Base-by-base conservation (phyloP, 2,888 invertebrate genomes). In the Scrobipalpa costella region DNA sequence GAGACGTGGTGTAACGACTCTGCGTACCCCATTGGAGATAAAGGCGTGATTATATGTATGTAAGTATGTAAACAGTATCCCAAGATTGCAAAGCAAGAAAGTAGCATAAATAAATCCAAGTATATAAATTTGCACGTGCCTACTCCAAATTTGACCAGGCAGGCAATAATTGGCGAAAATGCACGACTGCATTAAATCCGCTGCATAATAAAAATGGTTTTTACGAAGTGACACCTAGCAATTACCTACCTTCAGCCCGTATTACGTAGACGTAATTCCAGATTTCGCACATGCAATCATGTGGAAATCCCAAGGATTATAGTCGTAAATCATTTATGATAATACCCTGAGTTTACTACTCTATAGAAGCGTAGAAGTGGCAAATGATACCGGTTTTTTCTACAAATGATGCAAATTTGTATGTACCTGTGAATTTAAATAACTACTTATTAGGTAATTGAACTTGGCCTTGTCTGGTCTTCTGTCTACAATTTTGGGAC, bases 241-340 rank as follows among this genome's bases (percentile, higher is more conserved):
- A 21, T 17, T 62, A 44, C 57, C 55, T 62, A 44, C 57, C 55
- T 15, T 55, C 52, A 52, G 33, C 13, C 27, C n/a, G 52, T 15
- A 47, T 33, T 61, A 59, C 15, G 38, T 58, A 7, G 38, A 17
- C 34, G 68, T 70, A 75, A 77, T 67, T 59, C 67, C 70, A 77
- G 63, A 67, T 67, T 68, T 61, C 59, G 66, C 69, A 65, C 44
- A 62, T 72, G 71, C 70, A 69, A 70, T 72, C 67, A 72, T 67
- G 36, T 66, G 62, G 64, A 64, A 66, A 64, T 61, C 63, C 62
- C 65, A 69, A 70, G 67, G 70, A 69, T 63, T 63, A 64, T 44
- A 34, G 44, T 47, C 49, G 49, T 55, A 59, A 59, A 59, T 59
- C 19, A 59, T 55, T 34, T 34, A 27, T 27, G 27, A 27, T 34